Evolutionary conservation across 2,888 invertebrate species (phyloP).

Genomic region (Aleiodes alternator): DNA sequence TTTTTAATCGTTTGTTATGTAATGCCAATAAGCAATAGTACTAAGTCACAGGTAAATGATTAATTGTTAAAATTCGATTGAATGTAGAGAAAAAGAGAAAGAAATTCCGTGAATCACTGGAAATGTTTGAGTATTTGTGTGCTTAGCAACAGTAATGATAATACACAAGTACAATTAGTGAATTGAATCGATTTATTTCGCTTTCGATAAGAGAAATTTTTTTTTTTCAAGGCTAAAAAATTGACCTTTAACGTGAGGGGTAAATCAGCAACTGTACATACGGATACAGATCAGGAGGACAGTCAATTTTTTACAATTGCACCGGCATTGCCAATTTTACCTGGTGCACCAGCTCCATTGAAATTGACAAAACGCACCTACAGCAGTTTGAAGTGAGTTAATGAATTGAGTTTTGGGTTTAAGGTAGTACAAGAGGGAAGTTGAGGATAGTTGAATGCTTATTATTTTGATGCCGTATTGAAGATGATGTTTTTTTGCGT

Average conservation of each 20-base stretch:
- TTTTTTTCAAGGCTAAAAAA: conserved; percentile 62
- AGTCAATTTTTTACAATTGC: conserved; percentile 70
- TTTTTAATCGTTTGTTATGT: conserved; percentile 64
- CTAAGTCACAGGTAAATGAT: conserved; percentile 60
- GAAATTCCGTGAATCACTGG: neutral
- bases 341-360: conserved; percentile 67
- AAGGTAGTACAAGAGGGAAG: neutral
- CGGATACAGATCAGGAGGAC: conserved; percentile 58
- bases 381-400: conserved; percentile 67
- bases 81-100: neutral
- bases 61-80: neutral
- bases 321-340: conserved; percentile 71
- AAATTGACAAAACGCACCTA: conserved; percentile 69
- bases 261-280: conserved; percentile 62
- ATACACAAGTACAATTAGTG: neutral
- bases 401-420: conserved; percentile 61
- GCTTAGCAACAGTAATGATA: conserved; percentile 14
- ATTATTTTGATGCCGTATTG: no score
- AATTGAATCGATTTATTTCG: conserved; percentile 8
- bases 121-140: conserved; percentile 4
- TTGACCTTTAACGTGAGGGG: conserved; percentile 64
- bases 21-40: conserved; percentile 71
- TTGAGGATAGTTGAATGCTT: neutral
- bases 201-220: neutral
- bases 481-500: no score